Conservation (phyloP, 1,140 invertebrate genomes). For the Palaemon carinicauda region DNA sequence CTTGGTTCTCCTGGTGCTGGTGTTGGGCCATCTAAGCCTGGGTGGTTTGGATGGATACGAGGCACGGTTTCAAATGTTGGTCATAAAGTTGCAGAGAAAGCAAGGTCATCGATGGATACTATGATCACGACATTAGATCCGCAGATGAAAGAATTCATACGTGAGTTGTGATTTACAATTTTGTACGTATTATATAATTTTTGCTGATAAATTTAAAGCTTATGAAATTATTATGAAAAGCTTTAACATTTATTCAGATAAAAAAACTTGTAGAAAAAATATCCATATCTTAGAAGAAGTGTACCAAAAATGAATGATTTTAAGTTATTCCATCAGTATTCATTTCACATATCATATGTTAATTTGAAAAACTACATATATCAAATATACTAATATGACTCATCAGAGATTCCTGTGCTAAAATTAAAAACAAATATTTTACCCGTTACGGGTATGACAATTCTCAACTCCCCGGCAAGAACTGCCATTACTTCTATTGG, state of each 20-base stretch:
- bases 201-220: not conserved
- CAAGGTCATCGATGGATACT: constrained; percentile 82
- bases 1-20: constrained; percentile 31
- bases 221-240: not conserved
- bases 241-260: not conserved
- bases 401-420: no score
- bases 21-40: constrained; percentile 27
- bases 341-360: not conserved
- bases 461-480: no score
- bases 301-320: not conserved
- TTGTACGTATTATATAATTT: not conserved
- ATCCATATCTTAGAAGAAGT: not conserved
- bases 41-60: constrained; percentile 66
- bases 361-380: not conserved
- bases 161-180: constrained; percentile 69
- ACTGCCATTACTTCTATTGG: no score
- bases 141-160: constrained; percentile 87
- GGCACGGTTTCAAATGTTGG: constrained; percentile 65
- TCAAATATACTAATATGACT: no score
- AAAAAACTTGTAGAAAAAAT: no score
- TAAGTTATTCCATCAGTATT: not conserved
- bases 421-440: no score
- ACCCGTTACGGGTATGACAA: no score
- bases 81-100: constrained; percentile 78
- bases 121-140: constrained; percentile 90